Base-by-base conservation (phyloP, 2,113 vertebrate species). In the Leucopsar rothschildi region DNA sequence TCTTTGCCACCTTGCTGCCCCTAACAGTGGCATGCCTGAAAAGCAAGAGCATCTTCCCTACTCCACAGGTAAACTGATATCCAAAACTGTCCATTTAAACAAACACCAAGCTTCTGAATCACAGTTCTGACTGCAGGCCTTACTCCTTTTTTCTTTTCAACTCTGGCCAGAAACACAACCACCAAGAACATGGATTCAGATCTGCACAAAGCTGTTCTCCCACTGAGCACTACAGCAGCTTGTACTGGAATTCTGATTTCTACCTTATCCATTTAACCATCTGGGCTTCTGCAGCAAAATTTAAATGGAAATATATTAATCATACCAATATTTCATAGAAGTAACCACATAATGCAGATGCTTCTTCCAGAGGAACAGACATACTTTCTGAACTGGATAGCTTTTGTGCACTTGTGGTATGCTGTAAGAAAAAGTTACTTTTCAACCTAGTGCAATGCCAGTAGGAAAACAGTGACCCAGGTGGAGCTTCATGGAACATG, bases 351-450 rank as follows among this genome's bases (percentile, higher is more conserved):
- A 24, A 78, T 50, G 20, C 31, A 88, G 39, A 35, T n/a, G 27
- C 17, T 68, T 31, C 16, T 80, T 75, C 53, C 47, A 37, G 42
- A 82, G 57, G 66, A 90, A 57, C 33, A 66, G 64, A 50, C 42
- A 59, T 17, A 28, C 13, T 65, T 69, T 31, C 45, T 17, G 6
- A 7, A 27, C 8, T 3, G 0, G 23, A 31, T 2, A 70, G 66
- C 19, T 91, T 81, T 65, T 63, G 39, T 10, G 50, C 23, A 55
- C 13, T 24, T 45, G 6, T 24, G 53, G 16, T 3, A 44, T 2
- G 2, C 28, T 0, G 0, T 39, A 27, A 84, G 39, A 57, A 76
- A 80, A 72, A 2, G 40, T n/a, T 28, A 6, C 28, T 39, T 78
- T 81, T 39, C 8, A 2, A 20, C 8, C 35, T 2, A 25, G 8